Base-by-base conservation (phyloP, 2,888 invertebrate species). In the Tetragonula carbonaria region DNA sequence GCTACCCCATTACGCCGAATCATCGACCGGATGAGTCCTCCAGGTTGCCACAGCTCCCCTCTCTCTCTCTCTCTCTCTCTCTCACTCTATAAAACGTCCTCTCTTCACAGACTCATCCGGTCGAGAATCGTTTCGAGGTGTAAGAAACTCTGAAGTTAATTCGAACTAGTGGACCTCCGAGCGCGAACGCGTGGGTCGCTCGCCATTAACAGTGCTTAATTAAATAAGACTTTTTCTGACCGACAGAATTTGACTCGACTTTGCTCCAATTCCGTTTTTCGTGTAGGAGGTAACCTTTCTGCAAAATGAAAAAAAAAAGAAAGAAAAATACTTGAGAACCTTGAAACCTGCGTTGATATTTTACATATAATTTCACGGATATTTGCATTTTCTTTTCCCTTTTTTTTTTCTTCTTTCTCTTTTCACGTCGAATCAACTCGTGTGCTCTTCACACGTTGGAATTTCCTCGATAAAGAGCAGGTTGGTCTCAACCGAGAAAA, bases 1-100 rank as follows among this genome's bases (percentile, higher is more conserved):
- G 92, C 92, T 93, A 93, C 93, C 91, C 92, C 91, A 93, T 93
- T 93, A 93, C 92, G 93, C 93, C 91, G 91, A 92, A 93, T 93
- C 93, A 92, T 92, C 90, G 86, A 89, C 83, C 77, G 82, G 89
- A 92, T 90, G 90, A 91, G 86, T 89, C 83, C 87, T 68, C 66
- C 68, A 59, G 67, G 57, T 45, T 38, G 63, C 70, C 23, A 33
- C 62, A 66, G 55, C 67, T 57, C 11, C 57, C 23, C n/a, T 23
- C 23, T 62, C 28, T 50, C 59, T 23, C 23, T 23, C 23, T 23
- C 23, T 23, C 23, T 73, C 38, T 67, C 74, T 28, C 70, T 57
- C 59, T n/a, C 13, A 33, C 63, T 38, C 14, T 38, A 14, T 3
- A 6, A 6, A 14, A 14, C 72, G 59, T 63, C 74, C 51, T 68